Evolutionary conservation across 2,113 vertebrate species (phyloP), one percentile per base, ranked within the genome.

Genomic region (Microtus richardsoni): DNA sequence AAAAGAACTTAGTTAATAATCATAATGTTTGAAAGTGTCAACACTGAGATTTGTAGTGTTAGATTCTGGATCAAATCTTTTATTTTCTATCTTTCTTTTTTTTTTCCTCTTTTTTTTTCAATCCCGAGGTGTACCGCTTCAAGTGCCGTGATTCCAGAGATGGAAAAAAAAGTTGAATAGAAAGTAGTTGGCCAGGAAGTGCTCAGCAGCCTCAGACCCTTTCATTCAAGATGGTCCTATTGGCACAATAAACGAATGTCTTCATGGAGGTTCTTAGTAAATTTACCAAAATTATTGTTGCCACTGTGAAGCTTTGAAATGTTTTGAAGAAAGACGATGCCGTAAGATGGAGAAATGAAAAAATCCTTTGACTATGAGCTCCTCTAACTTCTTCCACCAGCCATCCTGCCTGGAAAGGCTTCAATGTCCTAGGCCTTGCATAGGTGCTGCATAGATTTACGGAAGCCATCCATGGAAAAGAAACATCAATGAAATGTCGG

Each of bases 231-330:
- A 89, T 64, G 28, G 19, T 78, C 52, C 75, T 70, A 14, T 86
- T 93, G 82, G 30, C 39, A 88, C 71, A 96, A 93, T 96, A 73
- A 91, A 68, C 58, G 44, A 39, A 75, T 79, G 62, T 79, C 47
- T 87, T 74, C 49, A 66, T 36, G 47, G 11, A 91, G 64, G 13
- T 62, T 85, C 82, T 93, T 83, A 83, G 83, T 86, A 86, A 88
- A 88, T 77, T 88, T 86, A n/a, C 28, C 21, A 62, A 11, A 82
- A 44, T 95, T 79, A 66, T 22, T 47, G 33, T 86, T 90, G 64
- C 28, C 41, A 60, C 39, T 64, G 33, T 24, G 47, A 90, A 64
- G 47, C 26, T 68, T 68, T 49, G 62, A 66, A 68, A 47, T 36
- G 6, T 49, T 33, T 33, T 47, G 39, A 66, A 66, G 82, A 60